These are phyloP conservation scores for Catharus minimus DNA, from an alignment of 2,113 vertebrate genomes.

Conservation along the genomic window DNA sequence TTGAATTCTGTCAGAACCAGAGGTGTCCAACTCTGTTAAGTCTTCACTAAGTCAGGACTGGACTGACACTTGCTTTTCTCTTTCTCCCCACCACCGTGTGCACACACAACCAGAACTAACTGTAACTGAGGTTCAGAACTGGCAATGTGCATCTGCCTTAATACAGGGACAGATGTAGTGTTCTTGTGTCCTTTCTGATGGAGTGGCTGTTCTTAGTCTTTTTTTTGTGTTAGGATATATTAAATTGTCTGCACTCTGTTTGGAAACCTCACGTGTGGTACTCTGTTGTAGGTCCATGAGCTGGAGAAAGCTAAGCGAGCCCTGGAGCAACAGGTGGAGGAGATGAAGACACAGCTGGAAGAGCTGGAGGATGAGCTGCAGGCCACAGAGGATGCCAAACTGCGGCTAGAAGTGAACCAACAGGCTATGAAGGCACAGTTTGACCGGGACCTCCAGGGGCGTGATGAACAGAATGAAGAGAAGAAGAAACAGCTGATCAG, in stretches of 20 bases:
- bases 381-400: slow-evolving; percentile 94
- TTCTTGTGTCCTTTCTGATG: background rate
- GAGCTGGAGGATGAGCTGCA: slow-evolving; percentile 97
- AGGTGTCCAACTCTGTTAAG: background rate
- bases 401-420: slow-evolving; percentile 96
- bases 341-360: slow-evolving; percentile 96
- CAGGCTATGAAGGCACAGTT: slow-evolving; percentile 97
- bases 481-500: slow-evolving; percentile 94
- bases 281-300: slow-evolving; percentile 87
- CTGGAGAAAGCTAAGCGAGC: slow-evolving; percentile 93
- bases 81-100: background rate
- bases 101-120: background rate
- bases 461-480: slow-evolving; percentile 95
- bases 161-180: background rate
- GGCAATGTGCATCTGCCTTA: background rate
- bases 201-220: background rate
- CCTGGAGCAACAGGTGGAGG: slow-evolving; percentile 95
- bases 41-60: background rate
- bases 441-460: slow-evolving; percentile 90
- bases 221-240: background rate
- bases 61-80: background rate
- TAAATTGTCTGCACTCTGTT: background rate
- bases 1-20: background rate
- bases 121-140: background rate
- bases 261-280: background rate